Percentiles rank a stretch among this genome's conserved stretches.
These are phyloP conservation scores for Aradophagus sp. DNA, from an alignment of 1,140 invertebrate genomes.

Conservation along the genomic window DNA sequence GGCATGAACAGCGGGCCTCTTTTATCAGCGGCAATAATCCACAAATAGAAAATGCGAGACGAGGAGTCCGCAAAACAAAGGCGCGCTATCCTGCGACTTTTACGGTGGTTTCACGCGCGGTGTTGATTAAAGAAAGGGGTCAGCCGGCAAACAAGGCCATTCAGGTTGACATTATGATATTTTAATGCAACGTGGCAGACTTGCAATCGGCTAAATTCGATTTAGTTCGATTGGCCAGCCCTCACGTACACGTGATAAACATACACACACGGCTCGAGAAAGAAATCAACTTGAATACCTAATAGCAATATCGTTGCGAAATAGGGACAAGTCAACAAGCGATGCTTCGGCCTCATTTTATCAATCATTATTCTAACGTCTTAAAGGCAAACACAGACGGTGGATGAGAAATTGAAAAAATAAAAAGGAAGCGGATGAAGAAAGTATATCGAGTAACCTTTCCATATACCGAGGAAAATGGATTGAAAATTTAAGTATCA, in stretches of 20 bases:
- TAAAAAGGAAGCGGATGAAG: not conserved
- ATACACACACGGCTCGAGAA: conserved; percentile 16
- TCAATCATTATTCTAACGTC: conserved; percentile 14
- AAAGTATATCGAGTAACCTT: too few relatives aligned
- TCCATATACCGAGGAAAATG: too few relatives aligned
- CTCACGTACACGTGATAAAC: conserved; percentile 36
- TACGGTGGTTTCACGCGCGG: conserved; percentile 47
- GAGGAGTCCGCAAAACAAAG: conserved; percentile 43
- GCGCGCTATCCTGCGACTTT: conserved; percentile 32
- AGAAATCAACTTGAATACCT: conserved; percentile 25
- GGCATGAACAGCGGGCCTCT: too few relatives aligned
- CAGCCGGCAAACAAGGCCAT: conserved; percentile 51
- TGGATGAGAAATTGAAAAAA: not conserved
- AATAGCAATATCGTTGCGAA: conserved; percentile 22
- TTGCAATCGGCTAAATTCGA: conserved; percentile 31
- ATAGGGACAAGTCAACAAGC: conserved; percentile 31
- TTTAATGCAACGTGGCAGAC: conserved; percentile 26
- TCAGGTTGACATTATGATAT: conserved; percentile 37
- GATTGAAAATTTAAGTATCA: too few relatives aligned
- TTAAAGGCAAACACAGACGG: not conserved
- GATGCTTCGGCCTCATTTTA: conserved; percentile 20
- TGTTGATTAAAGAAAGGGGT: conserved; percentile 61
- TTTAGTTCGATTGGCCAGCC: conserved; percentile 38
- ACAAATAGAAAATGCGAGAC: conserved; percentile 27
- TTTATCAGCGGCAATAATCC: conserved; percentile 21